A percentile compares a stretch with the other conserved stretches of the same genome.
These are phyloP conservation scores for Hemitrygon akajei DNA, from an alignment of 2,797 vertebrate species.

Conservation along the genomic window DNA sequence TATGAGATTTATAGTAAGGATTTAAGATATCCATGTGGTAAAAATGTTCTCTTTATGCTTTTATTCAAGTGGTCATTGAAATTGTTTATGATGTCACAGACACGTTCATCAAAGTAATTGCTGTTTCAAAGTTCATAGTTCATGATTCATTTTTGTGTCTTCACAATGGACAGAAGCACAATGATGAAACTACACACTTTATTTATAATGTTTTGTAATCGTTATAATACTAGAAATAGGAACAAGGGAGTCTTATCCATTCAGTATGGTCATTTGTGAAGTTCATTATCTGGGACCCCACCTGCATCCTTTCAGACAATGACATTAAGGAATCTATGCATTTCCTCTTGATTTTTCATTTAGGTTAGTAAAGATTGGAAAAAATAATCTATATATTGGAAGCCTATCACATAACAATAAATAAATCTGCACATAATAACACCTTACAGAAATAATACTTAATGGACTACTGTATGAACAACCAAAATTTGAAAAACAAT, in stretches of 20 bases:
- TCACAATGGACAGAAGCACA: background rate
- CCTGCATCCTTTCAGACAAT: background rate
- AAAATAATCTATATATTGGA: background rate
- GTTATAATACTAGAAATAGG: background rate
- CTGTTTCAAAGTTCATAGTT: background rate
- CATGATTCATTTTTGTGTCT: background rate
- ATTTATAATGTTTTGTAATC: background rate
- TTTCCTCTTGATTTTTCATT: background rate
- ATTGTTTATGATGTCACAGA: background rate
- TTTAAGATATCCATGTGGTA: background rate
- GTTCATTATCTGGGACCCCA: background rate
- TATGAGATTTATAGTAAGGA: background rate
- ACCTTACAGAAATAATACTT: background rate
- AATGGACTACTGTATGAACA: background rate
- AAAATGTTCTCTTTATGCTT: background rate
- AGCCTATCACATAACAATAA: background rate
- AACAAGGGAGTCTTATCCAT: background rate
- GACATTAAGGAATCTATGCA: background rate
- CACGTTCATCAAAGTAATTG: background rate
- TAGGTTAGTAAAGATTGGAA: background rate
- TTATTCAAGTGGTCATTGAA: background rate
- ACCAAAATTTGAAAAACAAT: background rate
- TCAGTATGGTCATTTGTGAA: background rate
- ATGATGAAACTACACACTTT: background rate
- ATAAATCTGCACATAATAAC: background rate